Base-by-base conservation (phyloP, 2,113 vertebrate genomes). In the Eudyptes chrysolophus region DNA sequence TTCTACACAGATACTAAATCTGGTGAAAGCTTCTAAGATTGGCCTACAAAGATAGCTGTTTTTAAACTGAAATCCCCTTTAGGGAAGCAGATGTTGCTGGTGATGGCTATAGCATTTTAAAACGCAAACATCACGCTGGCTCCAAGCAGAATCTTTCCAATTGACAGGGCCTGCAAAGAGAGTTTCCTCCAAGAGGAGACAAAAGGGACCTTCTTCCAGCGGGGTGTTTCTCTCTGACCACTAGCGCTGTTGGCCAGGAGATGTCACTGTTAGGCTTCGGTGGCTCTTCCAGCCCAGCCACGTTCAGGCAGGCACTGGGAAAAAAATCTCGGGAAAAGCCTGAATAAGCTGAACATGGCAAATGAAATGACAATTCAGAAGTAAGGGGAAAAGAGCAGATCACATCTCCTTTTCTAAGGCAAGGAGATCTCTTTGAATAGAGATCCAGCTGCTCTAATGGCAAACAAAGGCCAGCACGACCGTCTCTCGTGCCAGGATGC, bases 231-330 rank as follows among this genome's bases (percentile, higher is more conserved):
- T 72, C 71, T 60, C 57, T 79, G 94, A 77, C 93, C 92, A 38
- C 69, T 44, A 84, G 92, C 69, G 2, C 77, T 46, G 49, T 27
- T 66, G 93, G 84, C 97, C 97, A 95, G 94, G 76, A 96, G 96
- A 77, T 96, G 97, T 96, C 94, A 97, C 93, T 97, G 92, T 96
- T 95, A 77, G 84, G 92, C 94, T 94, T 91, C 54, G 6, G 75
- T 34, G 74, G 68, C 70, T 95, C 34, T 30, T 60, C 36, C 76
- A 81, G 79, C 64, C 75, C 36, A 17, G 61, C 38, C 12, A 1
- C 4, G 0, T 48, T 55, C 66, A 69, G 64, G 65, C 76, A 60
- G 75, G 62, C 82, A 21, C 13, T 3, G 61, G 60, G 51, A 34
- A 52, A 51, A 38, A 34, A 76, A 68, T 5, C 62, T 66, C 22